Conservation (phyloP, 2,113 vertebrate genomes). For the Hippocampus mohnikei region DNA sequence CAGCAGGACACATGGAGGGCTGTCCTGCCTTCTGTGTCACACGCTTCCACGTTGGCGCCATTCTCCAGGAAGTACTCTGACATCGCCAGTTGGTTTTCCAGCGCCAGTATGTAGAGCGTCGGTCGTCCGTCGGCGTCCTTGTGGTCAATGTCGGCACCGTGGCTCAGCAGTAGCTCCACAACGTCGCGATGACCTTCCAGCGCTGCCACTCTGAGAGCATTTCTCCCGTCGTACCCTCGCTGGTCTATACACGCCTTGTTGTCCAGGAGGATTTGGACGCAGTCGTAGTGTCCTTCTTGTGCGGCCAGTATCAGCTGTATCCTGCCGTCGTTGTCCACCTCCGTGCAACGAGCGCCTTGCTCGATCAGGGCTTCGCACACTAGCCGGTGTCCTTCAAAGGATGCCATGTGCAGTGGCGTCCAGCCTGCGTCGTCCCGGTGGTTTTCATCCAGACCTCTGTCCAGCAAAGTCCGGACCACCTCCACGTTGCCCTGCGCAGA, state of each 20-base stretch:
- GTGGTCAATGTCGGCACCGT: conserved; percentile 85
- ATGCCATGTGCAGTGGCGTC: conserved; percentile 97
- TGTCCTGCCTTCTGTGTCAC: conserved; percentile 90
- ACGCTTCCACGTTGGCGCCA: conserved; percentile 89
- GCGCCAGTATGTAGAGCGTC: conserved; percentile 91
- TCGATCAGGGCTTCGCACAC: conserved; percentile 96
- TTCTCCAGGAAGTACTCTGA: conserved; percentile 94
- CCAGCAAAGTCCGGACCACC: conserved; percentile 94
- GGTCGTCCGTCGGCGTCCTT: conserved; percentile 96
- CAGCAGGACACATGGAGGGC: conserved; percentile 97
- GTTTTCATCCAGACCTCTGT: conserved; percentile 95
- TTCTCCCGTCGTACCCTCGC: conserved; percentile 92
- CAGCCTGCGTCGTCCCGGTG: conserved; percentile 95
- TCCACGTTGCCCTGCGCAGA: conserved; percentile 97
- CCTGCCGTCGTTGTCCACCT: conserved; percentile 94
- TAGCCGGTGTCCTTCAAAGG: conserved; percentile 93
- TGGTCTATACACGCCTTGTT: conserved; percentile 91
- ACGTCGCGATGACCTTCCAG: conserved; percentile 93
- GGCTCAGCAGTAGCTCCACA: conserved; percentile 88
- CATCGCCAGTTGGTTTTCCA: conserved; percentile 97
- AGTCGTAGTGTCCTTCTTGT: conserved; percentile 96
- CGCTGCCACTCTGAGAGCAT: conserved; percentile 87
- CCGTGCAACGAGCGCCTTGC: conserved; percentile 92
- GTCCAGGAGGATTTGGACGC: conserved; percentile 89
- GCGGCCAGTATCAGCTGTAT: conserved; percentile 89